These are phyloP conservation scores for Aphyosemion australe DNA, from an alignment of 2,113 vertebrate species.

Conservation along the genomic window DNA sequence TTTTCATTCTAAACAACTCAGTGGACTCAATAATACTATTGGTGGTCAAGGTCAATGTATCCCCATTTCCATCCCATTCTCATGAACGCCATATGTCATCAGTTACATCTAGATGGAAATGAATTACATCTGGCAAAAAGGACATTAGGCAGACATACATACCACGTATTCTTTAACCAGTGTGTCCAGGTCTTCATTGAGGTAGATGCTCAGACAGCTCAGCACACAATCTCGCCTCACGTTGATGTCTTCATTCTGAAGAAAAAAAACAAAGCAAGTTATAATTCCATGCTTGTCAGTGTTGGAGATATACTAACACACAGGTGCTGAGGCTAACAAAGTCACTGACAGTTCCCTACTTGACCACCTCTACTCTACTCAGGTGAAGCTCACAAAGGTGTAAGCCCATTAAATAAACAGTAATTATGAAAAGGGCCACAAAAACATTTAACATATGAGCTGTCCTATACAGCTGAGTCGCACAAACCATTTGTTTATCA, in stretches of 20 bases:
- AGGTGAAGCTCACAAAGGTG: background rate
- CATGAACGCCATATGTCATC: no score
- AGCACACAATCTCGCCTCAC: slow-evolving; percentile 15
- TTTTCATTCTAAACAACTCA: no score
- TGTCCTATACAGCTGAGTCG: background rate
- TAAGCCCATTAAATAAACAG: no score
- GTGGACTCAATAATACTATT: no score
- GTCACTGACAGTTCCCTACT: background rate
- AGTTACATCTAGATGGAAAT: no score
- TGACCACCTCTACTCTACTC: background rate
- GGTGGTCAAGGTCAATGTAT: background rate
- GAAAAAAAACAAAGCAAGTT: background rate
- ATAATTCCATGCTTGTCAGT: background rate
- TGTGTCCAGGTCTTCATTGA: slow-evolving; percentile 25
- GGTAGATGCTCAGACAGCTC: slow-evolving; percentile 19
- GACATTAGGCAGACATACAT: background rate
- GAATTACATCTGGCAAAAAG: slow-evolving; percentile 1
- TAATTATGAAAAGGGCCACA: background rate
- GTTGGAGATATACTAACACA: background rate
- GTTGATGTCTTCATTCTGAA: slow-evolving; percentile 20
- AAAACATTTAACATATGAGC: background rate
- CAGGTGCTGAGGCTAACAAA: background rate
- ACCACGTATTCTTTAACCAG: slow-evolving; percentile 9
- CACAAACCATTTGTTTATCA: no score
- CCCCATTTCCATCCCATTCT: no score